Percentiles rank a stretch among this genome's conserved stretches.
These are phyloP conservation scores for Nezara viridula DNA, from an alignment of 2,888 invertebrate genomes.

Conservation along the genomic window DNA sequence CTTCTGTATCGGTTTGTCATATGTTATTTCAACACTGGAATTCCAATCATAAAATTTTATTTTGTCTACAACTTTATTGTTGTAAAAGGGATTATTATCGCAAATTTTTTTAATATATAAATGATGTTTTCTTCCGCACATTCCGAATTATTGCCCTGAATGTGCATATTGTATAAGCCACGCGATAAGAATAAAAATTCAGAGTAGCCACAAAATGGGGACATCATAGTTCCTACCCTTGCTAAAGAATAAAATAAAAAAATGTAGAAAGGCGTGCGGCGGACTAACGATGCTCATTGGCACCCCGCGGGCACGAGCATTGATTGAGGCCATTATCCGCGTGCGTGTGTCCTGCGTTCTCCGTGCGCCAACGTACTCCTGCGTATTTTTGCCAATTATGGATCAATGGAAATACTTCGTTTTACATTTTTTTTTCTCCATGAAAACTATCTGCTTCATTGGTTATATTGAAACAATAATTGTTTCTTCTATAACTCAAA, in stretches of 20 bases:
- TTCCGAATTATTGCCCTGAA: neutral
- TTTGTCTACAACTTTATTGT: too few species aligned
- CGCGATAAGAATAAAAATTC: neutral
- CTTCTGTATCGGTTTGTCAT: too few species aligned
- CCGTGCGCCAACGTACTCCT: neutral
- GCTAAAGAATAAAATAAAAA: neutral
- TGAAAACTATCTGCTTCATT: too few species aligned
- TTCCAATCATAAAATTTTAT: too few species aligned
- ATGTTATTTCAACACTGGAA: too few species aligned
- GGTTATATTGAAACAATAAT: too few species aligned
- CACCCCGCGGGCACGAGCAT: neutral
- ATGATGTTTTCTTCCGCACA: neutral
- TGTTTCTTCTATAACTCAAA: too few species aligned
- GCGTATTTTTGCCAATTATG: neutral
- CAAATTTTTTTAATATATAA: too few species aligned
- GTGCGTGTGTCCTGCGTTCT: neutral
- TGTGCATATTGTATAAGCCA: neutral
- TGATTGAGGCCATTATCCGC: neutral
- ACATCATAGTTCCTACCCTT: neutral
- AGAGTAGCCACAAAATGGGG: neutral
- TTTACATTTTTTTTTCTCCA: neutral
- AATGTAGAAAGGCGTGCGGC: neutral
- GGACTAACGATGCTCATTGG: slow-evolving; percentile 12
- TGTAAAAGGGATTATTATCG: too few species aligned
- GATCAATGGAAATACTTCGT: neutral